phyloP scores from a whole-genome alignment of 2,797 vertebrate species.

The Scomberomorus guttatus region DNA sequence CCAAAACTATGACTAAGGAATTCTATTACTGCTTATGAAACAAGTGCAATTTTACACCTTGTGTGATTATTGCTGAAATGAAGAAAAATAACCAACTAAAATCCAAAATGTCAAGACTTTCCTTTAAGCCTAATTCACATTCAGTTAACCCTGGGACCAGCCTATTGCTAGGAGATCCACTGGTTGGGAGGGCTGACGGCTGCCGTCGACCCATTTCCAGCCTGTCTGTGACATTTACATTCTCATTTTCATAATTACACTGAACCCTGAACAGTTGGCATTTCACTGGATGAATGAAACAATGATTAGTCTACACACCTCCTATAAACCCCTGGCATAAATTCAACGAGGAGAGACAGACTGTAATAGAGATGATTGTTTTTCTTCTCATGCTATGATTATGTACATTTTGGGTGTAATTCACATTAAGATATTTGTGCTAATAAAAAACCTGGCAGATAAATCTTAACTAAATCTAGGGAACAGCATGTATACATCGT shows the following conservation, averaged over 20 bases:
- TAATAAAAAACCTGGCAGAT: neutral
- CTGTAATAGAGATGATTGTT: constrained; percentile 2
- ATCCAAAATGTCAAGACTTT: constrained; percentile 19
- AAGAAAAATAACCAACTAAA: neutral
- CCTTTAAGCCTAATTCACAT: constrained; percentile 22
- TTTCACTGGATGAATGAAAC: constrained; percentile 69
- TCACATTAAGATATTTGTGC: neutral
- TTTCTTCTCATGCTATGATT: constrained; percentile 8
- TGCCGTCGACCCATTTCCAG: constrained; percentile 41
- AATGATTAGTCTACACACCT: constrained; percentile 53
- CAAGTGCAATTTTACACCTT: neutral
- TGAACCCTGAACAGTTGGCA: constrained; percentile 71
- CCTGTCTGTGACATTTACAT: constrained; percentile 57
- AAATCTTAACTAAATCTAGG: neutral
- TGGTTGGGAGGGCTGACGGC: constrained; percentile 26
- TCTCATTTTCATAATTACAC: constrained; percentile 68
- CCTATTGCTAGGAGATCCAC: constrained; percentile 44
- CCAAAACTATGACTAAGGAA: neutral
- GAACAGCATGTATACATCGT: neutral
- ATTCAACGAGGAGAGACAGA: constrained; percentile 36
- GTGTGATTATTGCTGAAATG: constrained; percentile 3
- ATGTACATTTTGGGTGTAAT: constrained; percentile 13
- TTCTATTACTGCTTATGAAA: neutral
- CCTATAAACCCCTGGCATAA: constrained; percentile 48
- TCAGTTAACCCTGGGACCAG: neutral